A percentile compares a stretch with the other conserved stretches of the same genome.
Conservation (phyloP, 2,113 vertebrate genomes). For the Pithys albifrons region DNA sequence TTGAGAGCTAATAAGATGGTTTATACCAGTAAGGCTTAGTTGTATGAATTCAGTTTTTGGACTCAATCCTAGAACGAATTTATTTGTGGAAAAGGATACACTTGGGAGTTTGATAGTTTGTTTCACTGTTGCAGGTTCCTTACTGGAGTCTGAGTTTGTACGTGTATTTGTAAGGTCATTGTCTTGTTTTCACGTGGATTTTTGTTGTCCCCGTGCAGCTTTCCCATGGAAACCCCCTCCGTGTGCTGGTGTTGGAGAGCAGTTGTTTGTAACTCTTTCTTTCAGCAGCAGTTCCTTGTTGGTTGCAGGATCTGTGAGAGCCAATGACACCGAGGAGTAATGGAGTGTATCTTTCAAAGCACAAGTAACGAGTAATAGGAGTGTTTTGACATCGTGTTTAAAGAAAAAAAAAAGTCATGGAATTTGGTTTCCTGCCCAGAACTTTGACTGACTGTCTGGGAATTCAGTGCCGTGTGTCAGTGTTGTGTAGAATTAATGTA, state of each 20-base stretch:
- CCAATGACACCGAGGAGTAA: neutral
- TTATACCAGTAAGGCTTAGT: neutral
- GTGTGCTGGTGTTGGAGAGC: neutral
- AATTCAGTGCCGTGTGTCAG: conserved; percentile 9
- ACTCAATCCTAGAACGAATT: neutral
- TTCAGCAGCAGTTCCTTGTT: neutral
- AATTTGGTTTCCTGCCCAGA: conserved; percentile 47
- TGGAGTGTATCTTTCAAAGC: conserved; percentile 40
- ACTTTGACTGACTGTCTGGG: conserved; percentile 65
- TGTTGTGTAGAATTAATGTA: neutral
- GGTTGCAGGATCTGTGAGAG: conserved; percentile 20
- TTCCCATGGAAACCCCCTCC: neutral
- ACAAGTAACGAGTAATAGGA: conserved; percentile 14
- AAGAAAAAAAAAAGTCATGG: conserved; percentile 8
- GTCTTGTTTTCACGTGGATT: neutral
- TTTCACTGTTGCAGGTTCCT: neutral
- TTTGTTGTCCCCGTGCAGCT: neutral
- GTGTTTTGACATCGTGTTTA: conserved; percentile 52
- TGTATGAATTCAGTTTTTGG: neutral
- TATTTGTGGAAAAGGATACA: neutral
- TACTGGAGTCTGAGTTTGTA: neutral
- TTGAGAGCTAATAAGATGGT: neutral
- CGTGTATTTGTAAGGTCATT: neutral
- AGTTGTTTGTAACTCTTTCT: neutral
- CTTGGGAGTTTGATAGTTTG: neutral